phyloP scores from a whole-genome alignment of 2,797 vertebrate species.

The Melanotaenia parkinsoni region DNA sequence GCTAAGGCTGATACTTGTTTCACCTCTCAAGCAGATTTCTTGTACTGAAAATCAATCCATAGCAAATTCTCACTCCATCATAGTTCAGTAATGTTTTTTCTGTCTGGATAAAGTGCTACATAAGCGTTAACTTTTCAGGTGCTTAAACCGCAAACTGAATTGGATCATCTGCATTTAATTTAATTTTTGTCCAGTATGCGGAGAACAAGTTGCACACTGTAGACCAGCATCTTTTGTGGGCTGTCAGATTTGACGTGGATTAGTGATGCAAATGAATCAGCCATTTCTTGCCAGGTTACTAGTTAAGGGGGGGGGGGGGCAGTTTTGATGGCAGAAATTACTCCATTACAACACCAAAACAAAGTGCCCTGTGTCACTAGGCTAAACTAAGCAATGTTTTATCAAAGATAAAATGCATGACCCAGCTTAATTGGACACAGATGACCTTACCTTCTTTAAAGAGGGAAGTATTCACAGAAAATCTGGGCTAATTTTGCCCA shows the following conservation, averaged over 20 bases:
- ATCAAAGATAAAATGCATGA: neutral
- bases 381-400: constrained; percentile 6
- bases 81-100: too few species aligned
- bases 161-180: too few species aligned
- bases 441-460: constrained; percentile 4
- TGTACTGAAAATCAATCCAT: neutral
- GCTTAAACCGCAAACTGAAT: too few species aligned
- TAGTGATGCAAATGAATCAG: neutral
- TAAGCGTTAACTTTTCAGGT: too few species aligned
- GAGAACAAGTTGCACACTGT: neutral
- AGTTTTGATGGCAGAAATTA: neutral
- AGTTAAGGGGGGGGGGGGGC: too few species aligned
- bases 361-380: neutral
- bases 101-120: too few species aligned
- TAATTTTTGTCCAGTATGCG: too few species aligned
- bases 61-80: neutral
- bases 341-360: neutral
- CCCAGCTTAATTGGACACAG: neutral
- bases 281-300: neutral
- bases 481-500: constrained; percentile 2
- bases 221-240: neutral
- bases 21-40: neutral
- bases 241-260: neutral
- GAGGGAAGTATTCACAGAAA: constrained; percentile 13
- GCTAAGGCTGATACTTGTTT: neutral